Evolutionary conservation across 2,113 vertebrate genomes (phyloP), one percentile per base, ranked within the genome.

Genomic region (Gobio gobio): DNA sequence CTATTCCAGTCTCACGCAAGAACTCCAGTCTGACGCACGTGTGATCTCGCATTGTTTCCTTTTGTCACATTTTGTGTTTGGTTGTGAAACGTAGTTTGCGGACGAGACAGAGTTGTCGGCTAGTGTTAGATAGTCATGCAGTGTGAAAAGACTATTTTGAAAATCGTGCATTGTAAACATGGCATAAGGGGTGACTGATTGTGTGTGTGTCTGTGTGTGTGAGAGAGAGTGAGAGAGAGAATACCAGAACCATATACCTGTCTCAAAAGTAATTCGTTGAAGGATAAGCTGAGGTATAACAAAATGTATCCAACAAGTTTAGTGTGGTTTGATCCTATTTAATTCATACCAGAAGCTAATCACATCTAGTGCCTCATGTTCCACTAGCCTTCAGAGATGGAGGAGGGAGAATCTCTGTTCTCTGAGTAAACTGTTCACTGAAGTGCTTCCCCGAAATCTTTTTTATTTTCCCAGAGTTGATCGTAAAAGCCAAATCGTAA

Each of bases 401-500:
- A 59, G 78, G 9, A 33, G 79, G 29, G 51, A 61, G 54, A n/a
- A 63, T 73, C 47, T 54, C 64, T 78, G 51, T 26, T 82, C n/a
- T 85, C 80, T 87, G 26, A 33, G 68, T 87, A 68, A 77, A 85
- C 78, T 75, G 49, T 70, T 82, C 63, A 77, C 76, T 82, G 64
- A 84, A 86, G 78, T 85, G 56, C 87, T 91, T 92, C 89, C 88
- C 89, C 83, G 74, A 89, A 86, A 80, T 58, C 74, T 45, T 20
- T 89, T 90, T 87, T 85, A 91, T 90, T 91, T 82, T 92, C 85
- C 87, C 59, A 77, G 76, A 85, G 89, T 86, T 75, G 92, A 77
- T 82, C 75, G 86, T 92, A 93, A 93, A 93, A 87, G 86, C 90
- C 80, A 88, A 83, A 87, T 87, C 81, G 3, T 90, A 92, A 91